A percentile compares a stretch with the other conserved stretches of the same genome.
phyloP scores from a whole-genome alignment of 2,113 vertebrate genomes.

The Etheostoma spectabile region DNA sequence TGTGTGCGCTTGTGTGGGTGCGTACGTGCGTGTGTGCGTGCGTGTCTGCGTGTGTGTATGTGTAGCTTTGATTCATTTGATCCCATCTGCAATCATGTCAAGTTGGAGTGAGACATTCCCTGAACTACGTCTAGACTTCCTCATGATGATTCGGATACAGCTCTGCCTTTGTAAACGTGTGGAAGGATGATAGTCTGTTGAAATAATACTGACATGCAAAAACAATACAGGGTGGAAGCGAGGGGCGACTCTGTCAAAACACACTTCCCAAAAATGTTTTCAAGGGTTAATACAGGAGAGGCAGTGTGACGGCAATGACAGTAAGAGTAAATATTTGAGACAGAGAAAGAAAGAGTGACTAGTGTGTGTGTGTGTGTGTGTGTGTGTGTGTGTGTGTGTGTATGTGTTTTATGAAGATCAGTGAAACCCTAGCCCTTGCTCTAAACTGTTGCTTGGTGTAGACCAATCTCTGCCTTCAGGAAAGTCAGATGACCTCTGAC shows the following conservation, averaged over 20 bases:
- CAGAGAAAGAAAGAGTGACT: background rate
- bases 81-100: constrained; percentile 4
- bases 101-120: constrained; percentile 25
- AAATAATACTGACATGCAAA: constrained; percentile 36
- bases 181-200: constrained; percentile 22
- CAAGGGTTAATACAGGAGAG: background rate
- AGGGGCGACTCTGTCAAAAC: constrained; percentile 30
- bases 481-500: constrained; percentile 70
- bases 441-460: background rate
- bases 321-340: background rate
- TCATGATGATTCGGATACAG: background rate
- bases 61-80: constrained; percentile 38
- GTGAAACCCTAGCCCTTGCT: background rate
- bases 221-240: constrained; percentile 35
- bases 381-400: background rate
- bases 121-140: constrained; percentile 25
- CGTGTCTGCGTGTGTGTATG: background rate
- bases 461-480: constrained; percentile 47
- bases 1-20: background rate
- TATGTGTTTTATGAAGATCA: constrained; percentile 7
- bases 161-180: constrained; percentile 15
- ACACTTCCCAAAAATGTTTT: constrained; percentile 24
- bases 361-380: too few relatives aligned
- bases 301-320: background rate
- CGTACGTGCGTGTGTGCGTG: background rate